Evolutionary conservation across 1,140 invertebrate genomes (phyloP).

Genomic region (Brachionus calyciflorus): DNA sequence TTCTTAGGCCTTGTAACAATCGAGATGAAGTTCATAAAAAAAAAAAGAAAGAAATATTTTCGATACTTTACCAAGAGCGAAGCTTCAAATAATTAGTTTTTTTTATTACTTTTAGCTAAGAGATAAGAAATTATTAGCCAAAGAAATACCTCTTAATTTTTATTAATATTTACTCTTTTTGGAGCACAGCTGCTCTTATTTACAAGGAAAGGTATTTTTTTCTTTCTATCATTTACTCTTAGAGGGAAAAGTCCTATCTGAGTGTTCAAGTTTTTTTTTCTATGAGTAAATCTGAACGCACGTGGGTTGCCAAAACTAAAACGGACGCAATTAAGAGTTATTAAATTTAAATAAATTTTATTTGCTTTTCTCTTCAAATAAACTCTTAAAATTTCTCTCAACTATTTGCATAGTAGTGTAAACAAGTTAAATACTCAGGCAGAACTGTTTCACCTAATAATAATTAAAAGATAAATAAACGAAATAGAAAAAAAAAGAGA

Average conservation of each 20-base stretch:
- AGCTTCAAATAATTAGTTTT: too few relatives aligned
- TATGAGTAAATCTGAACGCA: neutral
- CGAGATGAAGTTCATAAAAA: too few relatives aligned
- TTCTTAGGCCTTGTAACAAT: too few relatives aligned
- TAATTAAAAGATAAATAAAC: slow-evolving; percentile 36
- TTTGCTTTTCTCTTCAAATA: neutral
- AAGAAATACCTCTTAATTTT: too few relatives aligned
- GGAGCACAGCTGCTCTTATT: too few relatives aligned
- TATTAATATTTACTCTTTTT: too few relatives aligned
- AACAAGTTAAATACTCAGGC: slow-evolving; percentile 36
- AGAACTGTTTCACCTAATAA: slow-evolving; percentile 12
- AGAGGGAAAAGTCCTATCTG: neutral
- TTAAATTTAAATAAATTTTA: too few relatives aligned
- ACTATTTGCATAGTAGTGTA: slow-evolving; percentile 27
- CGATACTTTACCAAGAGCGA: too few relatives aligned
- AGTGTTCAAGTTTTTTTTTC: slow-evolving; percentile 3
- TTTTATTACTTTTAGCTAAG: too few relatives aligned
- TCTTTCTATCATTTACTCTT: neutral
- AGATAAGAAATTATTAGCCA: too few relatives aligned
- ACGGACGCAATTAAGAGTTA: slow-evolving; percentile 25
- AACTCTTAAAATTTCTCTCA: neutral
- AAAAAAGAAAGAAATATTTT: too few relatives aligned
- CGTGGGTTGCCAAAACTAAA: slow-evolving; percentile 10
- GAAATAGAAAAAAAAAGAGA: too few relatives aligned
- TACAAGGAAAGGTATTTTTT: neutral